Evolutionary conservation across 2,888 invertebrate species (phyloP).

Genomic region (Troides helena): DNA sequence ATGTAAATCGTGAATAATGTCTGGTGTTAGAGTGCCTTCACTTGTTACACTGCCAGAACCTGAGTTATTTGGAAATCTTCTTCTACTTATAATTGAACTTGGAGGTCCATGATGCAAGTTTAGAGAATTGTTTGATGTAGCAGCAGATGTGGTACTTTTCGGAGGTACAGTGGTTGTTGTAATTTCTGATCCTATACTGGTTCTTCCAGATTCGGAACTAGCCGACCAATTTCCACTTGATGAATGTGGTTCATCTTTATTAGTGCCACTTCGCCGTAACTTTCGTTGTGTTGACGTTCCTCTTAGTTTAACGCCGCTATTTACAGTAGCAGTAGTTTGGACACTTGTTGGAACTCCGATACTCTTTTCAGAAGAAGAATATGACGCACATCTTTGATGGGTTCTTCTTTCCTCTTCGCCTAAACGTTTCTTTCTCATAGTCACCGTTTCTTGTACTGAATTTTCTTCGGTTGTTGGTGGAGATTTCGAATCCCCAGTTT

Average conservation of each 20-base stretch:
- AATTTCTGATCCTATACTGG: conserved; percentile 91
- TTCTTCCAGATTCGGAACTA: conserved; percentile 92
- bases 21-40: conserved; percentile 91
- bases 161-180: conserved; percentile 85
- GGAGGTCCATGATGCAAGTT: conserved; percentile 83
- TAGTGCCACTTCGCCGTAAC: conserved; percentile 83
- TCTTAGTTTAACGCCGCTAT: conserved; percentile 85
- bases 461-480: conserved; percentile 75
- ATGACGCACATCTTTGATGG: conserved; percentile 89
- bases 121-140: conserved; percentile 85
- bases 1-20: conserved; percentile 88
- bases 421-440: conserved; percentile 81
- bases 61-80: conserved; percentile 85
- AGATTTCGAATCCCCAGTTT: conserved; percentile 64
- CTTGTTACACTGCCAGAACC: conserved; percentile 92
- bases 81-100: conserved; percentile 84
- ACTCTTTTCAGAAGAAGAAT: conserved; percentile 88
- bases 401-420: conserved; percentile 83
- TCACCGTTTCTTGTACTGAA: conserved; percentile 84
- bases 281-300: conserved; percentile 86
- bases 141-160: conserved; percentile 84
- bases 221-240: conserved; percentile 98
- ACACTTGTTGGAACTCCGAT: conserved; percentile 79
- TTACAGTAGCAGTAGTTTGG: conserved; percentile 79
- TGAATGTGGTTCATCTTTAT: conserved; percentile 91